These are phyloP conservation scores for Amazona vittata DNA, from an alignment of 2,113 vertebrate genomes.

Conservation along the genomic window DNA sequence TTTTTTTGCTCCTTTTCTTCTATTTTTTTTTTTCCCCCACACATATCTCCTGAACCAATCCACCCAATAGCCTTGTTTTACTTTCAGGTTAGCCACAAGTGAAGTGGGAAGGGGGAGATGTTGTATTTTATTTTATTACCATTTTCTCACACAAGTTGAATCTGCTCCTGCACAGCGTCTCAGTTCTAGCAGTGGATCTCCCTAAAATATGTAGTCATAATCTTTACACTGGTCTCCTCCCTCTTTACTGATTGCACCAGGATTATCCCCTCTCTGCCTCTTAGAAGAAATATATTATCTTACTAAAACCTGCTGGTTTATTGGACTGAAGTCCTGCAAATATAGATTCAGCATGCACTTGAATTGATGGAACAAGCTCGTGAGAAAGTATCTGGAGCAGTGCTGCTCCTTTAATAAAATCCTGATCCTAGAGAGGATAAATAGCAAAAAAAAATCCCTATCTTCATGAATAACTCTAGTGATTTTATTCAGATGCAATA, in stretches of 20 bases:
- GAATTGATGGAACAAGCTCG: constrained; percentile 3
- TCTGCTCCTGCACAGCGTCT: not conserved
- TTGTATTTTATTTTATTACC: not conserved
- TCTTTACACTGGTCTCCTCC: not conserved
- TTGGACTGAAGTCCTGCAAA: not conserved
- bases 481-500: not conserved
- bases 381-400: not conserved
- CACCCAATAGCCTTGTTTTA: not conserved
- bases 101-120: rapidly evolving
- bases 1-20: not conserved
- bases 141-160: not conserved
- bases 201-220: not conserved
- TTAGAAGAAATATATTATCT: not conserved
- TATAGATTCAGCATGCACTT: not conserved
- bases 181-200: not conserved
- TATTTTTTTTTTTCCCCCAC: not conserved
- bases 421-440: constrained; percentile 17
- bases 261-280: not conserved
- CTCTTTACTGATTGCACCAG: not conserved
- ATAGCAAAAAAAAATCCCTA: constrained; percentile 16
- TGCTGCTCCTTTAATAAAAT: constrained; percentile 23
- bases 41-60: not conserved
- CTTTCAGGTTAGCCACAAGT: not conserved
- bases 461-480: not conserved
- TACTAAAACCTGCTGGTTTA: not conserved